phyloP scores from a whole-genome alignment of 2,113 vertebrate genomes.

The Lampris megalopsis region DNA sequence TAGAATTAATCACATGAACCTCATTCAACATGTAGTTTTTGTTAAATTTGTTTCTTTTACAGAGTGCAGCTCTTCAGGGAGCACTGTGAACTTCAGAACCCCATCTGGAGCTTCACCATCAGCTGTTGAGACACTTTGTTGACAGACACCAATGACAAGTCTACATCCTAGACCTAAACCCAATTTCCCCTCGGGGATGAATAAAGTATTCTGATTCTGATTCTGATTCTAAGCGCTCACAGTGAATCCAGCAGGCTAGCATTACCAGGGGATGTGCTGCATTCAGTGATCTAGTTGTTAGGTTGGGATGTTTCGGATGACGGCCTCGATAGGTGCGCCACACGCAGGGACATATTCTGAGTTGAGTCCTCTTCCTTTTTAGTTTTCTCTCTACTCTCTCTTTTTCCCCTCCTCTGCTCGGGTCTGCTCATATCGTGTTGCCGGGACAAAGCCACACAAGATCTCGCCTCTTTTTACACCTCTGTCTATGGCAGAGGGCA shows the following conservation, averaged over 20 bases:
- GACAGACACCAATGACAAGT: conserved; percentile 38
- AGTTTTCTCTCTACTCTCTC: not conserved
- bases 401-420: conserved; percentile 4
- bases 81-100: conserved; percentile 21
- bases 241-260: too few species aligned
- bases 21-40: too few species aligned
- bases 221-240: too few species aligned
- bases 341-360: conserved; percentile 42
- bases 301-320: not conserved
- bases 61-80: conserved; percentile 30
- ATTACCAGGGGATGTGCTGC: too few species aligned
- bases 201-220: too few species aligned
- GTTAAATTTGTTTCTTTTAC: conserved; percentile 14
- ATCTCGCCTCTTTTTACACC: conserved; percentile 68
- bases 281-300: too few species aligned
- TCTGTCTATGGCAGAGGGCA: conserved; percentile 53
- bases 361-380: conserved; percentile 47
- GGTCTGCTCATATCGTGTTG: conserved; percentile 55
- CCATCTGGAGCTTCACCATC: conserved; percentile 32
- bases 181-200: too few species aligned
- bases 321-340: conserved; percentile 9
- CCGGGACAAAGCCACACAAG: conserved; percentile 56
- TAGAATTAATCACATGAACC: too few species aligned
- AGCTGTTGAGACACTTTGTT: conserved; percentile 44
- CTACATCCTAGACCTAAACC: not conserved